Evolutionary conservation across 1,140 invertebrate genomes (phyloP), one percentile per base, ranked within the genome.

Genomic region (Drosophila biarmipes): DNA sequence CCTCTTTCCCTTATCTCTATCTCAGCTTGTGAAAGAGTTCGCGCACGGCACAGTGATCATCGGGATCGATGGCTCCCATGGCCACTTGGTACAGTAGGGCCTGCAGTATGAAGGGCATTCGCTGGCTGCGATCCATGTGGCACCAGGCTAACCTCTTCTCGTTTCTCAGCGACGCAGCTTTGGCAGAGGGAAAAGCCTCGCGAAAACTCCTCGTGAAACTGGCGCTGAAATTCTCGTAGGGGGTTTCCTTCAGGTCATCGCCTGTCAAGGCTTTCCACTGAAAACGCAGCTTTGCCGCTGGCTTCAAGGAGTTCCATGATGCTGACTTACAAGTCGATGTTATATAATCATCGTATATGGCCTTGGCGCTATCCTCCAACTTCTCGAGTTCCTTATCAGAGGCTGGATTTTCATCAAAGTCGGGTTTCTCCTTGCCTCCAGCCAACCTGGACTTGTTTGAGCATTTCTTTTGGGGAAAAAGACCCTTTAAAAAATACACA

Each of bases 101-200:
- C 49, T 78, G 71, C 54, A 90, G 14, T 1, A 73, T 73, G 35
- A 84, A 90, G 10, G 87, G 82, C 46, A 84, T 2, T 1, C 79
- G 77, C 6, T 75, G 31, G 38, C 37, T 8, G 11, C 42, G 17
- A 4, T 52, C 37, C 52, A 82, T 6, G 15, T 8, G 11, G 1
- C 21, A 17, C 82, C 82, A 86, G 6, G 40, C 31, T 0, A 6
- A 11, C 0, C 29, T 21, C 6, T 37, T 29, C 27, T 53, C 19
- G 0, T 5, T 2, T 1, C 11, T 7, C 17, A 67, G 0, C 1
- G 24, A 7, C 0, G 29, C 11, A 3, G 5, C 6, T 19, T 21
- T 0, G 11, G 5, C 37, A 2, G 7, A 5, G 0, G 61, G 55
- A 19, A 11, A n/a, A 2, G n/a, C 7, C 0, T 31, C 6, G 6